Conservation (phyloP, 2,888 invertebrate genomes). For the Macrosoma leucophasiata region DNA sequence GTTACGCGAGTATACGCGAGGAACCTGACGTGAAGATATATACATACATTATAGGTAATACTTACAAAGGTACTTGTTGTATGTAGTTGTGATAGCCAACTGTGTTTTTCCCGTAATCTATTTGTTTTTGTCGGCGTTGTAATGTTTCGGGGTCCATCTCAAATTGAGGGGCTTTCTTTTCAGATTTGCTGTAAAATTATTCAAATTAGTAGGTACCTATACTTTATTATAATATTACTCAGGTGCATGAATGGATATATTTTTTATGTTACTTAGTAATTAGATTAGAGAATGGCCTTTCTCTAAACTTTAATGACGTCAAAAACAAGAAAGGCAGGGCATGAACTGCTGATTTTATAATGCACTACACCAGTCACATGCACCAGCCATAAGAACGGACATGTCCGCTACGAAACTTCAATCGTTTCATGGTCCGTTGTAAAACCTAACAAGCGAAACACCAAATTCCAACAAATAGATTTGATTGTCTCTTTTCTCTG, state of each 20-base stretch:
- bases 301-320: constrained; percentile 3
- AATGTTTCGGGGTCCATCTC: constrained; percentile 85
- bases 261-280: constrained; percentile 11
- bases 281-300: constrained; percentile 2
- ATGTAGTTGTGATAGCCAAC: constrained; percentile 87
- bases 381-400: too few relatives aligned
- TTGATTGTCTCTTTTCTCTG: too few relatives aligned
- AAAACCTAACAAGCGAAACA: too few relatives aligned
- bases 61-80: constrained; percentile 81
- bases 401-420: too few relatives aligned
- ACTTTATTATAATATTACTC: neutral
- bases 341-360: too few relatives aligned
- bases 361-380: too few relatives aligned
- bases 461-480: too few relatives aligned
- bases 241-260: too few relatives aligned
- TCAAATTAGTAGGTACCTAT: constrained; percentile 2
- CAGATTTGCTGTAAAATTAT: constrained; percentile 30
- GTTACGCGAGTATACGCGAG: too few relatives aligned
- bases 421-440: too few relatives aligned
- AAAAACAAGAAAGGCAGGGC: too few relatives aligned
- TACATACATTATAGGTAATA: constrained; percentile 26
- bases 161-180: constrained; percentile 38
- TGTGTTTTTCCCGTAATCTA: constrained; percentile 96
- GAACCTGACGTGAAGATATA: too few relatives aligned
- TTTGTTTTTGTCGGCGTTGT: constrained; percentile 90